Base-by-base conservation (phyloP, 1,140 invertebrate genomes). In the Drosophila equinoxialis region DNA sequence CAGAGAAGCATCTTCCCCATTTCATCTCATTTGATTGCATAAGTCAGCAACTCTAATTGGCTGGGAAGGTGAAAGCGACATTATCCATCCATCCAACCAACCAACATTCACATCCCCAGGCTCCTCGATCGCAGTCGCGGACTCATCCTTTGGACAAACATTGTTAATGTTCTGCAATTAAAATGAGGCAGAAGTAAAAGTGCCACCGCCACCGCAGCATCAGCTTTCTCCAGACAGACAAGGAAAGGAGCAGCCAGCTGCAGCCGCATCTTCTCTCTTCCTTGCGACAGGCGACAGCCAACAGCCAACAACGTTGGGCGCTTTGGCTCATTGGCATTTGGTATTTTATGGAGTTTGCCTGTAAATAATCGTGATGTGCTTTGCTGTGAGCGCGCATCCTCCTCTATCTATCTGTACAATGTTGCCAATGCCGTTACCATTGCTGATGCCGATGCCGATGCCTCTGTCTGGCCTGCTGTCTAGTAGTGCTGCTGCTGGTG, bases 81-180 rank as follows among this genome's bases (percentile, higher is more conserved):
- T 11, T 20, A 20, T 48, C 17, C 10, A 30, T 51, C 17, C 17
- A 30, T 51, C 17, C 17, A 51, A 30, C 0, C 30, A 30, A 30
- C 10, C 45, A 37, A 37, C 35, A 51, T 51, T 11, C 45, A 14
- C 45, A 48, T 48, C 45, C 45, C 17, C 14, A 8, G 6, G n/a
- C 30, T 14, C 14, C 13, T 14, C 42, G 7, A 10, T 11, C 7
- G 4, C 57, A 59, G 17, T 39, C 26, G n/a, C 57, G 23, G n/a
- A 2, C 33, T 59, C 57, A 41, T 58, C 35, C 30, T 63, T 63
- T 64, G n/a, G 3, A 35, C 39, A 51, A 51, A 51, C 51, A 11
- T 39, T 59, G 74, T 65, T 78, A 79, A 77, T 84, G 84, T 87
- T 87, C 83, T 87, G 83, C 83, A 87, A 87, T 87, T 87, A 87